These are phyloP conservation scores for Ethmia dodecea DNA, from an alignment of 2,888 invertebrate genomes.

Conservation along the genomic window DNA sequence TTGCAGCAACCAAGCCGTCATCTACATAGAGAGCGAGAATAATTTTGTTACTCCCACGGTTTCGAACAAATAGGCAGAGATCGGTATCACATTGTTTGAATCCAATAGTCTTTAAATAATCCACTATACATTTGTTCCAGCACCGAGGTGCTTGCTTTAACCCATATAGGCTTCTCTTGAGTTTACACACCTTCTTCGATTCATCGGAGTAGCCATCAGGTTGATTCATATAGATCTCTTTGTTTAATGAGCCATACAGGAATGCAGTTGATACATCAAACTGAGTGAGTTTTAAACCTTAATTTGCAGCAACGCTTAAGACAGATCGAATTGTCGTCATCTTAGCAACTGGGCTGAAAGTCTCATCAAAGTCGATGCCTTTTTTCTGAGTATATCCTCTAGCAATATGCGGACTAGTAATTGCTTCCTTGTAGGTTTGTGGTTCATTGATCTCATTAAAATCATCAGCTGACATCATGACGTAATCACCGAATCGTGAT, in stretches of 20 bases:
- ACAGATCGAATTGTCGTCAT: conserved; percentile 10
- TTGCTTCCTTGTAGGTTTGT: conserved; percentile 4
- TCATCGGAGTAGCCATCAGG: conserved; percentile 10
- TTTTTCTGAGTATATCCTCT: conserved; percentile 12
- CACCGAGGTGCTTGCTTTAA: conserved; percentile 13
- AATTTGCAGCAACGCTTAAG: conserved; percentile 11
- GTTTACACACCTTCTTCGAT: conserved; percentile 6
- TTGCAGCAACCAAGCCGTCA: conserved; percentile 11
- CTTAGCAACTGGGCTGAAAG: conserved; percentile 15
- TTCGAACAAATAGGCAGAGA: conserved; percentile 12
- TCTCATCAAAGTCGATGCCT: conserved; percentile 14
- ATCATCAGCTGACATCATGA: no score
- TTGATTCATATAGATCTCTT: conserved; percentile 11
- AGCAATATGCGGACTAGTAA: conserved; percentile 1
- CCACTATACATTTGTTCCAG: conserved; percentile 10
- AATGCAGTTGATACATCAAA: conserved; percentile 13
- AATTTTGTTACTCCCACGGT: conserved; percentile 2
- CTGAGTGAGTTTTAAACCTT: conserved; percentile 6
- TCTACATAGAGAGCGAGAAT: conserved; percentile 14
- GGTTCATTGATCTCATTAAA: conserved; percentile 3
- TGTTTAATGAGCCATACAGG: conserved; percentile 4
- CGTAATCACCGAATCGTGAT: background rate
- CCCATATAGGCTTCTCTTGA: conserved; percentile 16
- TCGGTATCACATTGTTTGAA: conserved; percentile 9
- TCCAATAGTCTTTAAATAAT: conserved; percentile 4